phyloP scores from a whole-genome alignment of 2,113 vertebrate species.

The Lathamus discolor region DNA sequence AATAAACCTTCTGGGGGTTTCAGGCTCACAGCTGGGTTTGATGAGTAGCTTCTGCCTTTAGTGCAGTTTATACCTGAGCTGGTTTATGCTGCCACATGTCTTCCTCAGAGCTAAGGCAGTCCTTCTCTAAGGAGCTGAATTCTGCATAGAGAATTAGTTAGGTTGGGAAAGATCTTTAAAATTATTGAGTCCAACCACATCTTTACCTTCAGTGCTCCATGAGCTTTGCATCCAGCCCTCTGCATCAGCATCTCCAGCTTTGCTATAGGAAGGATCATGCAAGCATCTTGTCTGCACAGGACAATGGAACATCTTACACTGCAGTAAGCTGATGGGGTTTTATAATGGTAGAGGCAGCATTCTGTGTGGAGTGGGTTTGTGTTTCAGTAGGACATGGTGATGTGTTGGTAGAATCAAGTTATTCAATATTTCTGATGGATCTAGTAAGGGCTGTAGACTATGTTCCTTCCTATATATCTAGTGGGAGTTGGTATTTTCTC shows the following conservation, averaged over 20 bases:
- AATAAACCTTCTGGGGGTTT: neutral
- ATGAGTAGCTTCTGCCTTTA: neutral
- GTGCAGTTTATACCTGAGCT: neutral
- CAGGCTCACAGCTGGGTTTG: neutral
- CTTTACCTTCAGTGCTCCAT: fast-evolving
- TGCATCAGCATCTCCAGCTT: neutral
- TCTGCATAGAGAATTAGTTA: neutral
- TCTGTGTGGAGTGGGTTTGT: fast-evolving
- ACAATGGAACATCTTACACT: fast-evolving
- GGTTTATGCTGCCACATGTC: neutral
- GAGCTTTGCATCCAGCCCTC: neutral
- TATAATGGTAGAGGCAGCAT: neutral
- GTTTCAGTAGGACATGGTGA: fast-evolving
- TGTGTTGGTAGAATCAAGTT: neutral
- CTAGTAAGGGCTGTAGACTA: neutral
- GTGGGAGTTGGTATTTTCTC: neutral
- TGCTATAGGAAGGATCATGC: neutral
- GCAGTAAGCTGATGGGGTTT: neutral
- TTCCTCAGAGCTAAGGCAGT: neutral
- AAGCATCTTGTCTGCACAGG: neutral
- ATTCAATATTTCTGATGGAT: neutral
- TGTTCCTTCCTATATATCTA: fast-evolving
- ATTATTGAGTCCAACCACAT: neutral
- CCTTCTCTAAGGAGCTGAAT: neutral
- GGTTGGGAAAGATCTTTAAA: neutral